phyloP scores from a whole-genome alignment of 1,140 invertebrate species.

The Trachymyrmex cornetzi region DNA sequence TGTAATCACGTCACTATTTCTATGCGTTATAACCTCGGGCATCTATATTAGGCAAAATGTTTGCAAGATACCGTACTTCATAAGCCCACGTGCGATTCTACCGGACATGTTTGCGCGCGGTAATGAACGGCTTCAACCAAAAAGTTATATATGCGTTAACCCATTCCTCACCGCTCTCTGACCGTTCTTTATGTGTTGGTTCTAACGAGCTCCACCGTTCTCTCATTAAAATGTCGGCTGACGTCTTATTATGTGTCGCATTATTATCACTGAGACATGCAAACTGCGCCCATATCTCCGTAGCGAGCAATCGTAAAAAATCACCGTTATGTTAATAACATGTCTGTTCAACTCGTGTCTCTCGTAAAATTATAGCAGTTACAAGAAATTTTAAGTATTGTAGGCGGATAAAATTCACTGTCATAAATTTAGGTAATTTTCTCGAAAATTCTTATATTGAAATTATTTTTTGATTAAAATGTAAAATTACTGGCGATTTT shows the following conservation, averaged over 20 bases:
- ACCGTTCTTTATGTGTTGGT: slow-evolving; percentile 61
- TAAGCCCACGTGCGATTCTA: slow-evolving; percentile 55
- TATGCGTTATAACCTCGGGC: neutral
- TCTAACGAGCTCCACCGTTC: slow-evolving; percentile 64
- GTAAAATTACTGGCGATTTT: neutral
- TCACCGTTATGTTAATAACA: slow-evolving; percentile 39
- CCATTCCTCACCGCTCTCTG: slow-evolving; percentile 52
- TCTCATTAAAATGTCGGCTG: slow-evolving; percentile 70
- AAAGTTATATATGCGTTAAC: slow-evolving; percentile 51
- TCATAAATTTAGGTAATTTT: slow-evolving; percentile 1
- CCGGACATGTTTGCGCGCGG: slow-evolving; percentile 37
- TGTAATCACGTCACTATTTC: neutral
- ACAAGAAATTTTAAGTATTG: neutral
- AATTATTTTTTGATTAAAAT: neutral
- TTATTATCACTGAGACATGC: slow-evolving; percentile 52
- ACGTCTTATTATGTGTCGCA: slow-evolving; percentile 71
- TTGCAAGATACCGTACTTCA: slow-evolving; percentile 4
- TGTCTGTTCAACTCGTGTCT: neutral
- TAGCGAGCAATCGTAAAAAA: neutral
- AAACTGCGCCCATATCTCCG: neutral
- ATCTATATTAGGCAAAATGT: neutral
- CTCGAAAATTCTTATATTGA: neutral
- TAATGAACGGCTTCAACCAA: slow-evolving; percentile 64
- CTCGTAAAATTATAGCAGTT: neutral
- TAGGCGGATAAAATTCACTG: neutral